Evolutionary conservation across 2,797 vertebrate species (phyloP), one percentile per base, ranked within the genome.

Genomic region (Girardinus metallicus): DNA sequence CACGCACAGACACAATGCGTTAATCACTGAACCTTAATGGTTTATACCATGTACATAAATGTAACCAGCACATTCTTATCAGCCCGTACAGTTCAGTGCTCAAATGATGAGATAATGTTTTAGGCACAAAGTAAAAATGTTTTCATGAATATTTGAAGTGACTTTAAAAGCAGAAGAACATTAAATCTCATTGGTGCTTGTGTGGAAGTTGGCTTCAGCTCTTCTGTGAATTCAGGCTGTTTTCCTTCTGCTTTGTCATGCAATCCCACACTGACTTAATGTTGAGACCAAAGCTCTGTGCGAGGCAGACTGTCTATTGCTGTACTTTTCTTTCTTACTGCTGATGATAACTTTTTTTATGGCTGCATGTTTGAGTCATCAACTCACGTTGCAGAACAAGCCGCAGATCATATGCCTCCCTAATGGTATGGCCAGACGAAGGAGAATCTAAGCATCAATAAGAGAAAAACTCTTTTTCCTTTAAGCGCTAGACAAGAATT

Each of bases 1-100:
- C 43, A 76, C 9, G 77, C 77, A 76, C 16, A 77, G 77, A 77
- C 39, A 43, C 80, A 31, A 53, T 12, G 9, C 73, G 74, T 78
- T 75, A 74, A 85, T 77, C 82, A 77, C 7, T 76, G 72, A 83
- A 83, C 75, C 76, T 80, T 78, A 87, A 87, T 90, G 80, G 90
- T 85, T 91, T 80, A 88, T 82, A 71, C 23, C 74, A 29, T 16
- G 23, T 71, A 79, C 68, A 86, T 60, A 76, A 70, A 71, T 55
- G 78, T 76, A 64, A 79, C 44, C 41, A 18, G 21, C 47, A 55
- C 41, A 49, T 47, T 44, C 51, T 76, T 5, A 79, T 39, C 57
- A 57, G 71, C 53, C 47, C 15, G 13, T 4, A 64, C 5, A 71
- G 76, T 49, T 23, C 73, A 43, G 31, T 53, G 31, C 46, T 16